These are phyloP conservation scores for Gopherus evgoodei DNA, from an alignment of 2,113 vertebrate genomes.

Conservation along the genomic window DNA sequence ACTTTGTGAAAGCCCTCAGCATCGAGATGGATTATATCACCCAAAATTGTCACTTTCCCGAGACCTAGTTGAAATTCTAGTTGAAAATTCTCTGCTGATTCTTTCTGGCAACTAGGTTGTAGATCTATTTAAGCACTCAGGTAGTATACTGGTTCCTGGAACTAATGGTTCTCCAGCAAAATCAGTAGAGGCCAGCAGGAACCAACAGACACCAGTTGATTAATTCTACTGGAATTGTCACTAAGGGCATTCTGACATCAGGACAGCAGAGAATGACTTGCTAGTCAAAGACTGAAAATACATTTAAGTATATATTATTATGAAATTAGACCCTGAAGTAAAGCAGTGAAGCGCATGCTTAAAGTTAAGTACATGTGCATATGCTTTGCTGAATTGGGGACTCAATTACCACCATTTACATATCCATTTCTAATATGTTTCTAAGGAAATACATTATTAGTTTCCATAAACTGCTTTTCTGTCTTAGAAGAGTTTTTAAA, in stretches of 20 bases:
- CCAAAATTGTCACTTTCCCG: neutral
- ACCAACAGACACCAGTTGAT: neutral
- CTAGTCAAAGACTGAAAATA: neutral
- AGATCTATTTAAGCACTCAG: neutral
- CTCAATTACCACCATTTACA: fast-evolving
- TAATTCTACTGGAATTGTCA: neutral
- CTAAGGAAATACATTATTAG: no score
- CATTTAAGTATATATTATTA: neutral
- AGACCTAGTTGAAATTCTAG: neutral
- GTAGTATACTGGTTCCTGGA: neutral
- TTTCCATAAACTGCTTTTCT: neutral
- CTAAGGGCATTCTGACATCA: neutral
- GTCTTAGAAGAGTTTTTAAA: neutral
- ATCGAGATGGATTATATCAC: neutral
- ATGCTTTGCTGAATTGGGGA: neutral
- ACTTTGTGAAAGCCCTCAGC: neutral
- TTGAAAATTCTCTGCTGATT: neutral
- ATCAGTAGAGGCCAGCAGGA: slow-evolving; percentile 20
- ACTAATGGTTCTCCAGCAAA: neutral
- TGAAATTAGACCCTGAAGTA: neutral
- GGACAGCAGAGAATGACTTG: neutral
- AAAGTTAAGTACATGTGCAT: neutral
- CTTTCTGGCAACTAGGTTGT: neutral
- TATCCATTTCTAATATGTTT: neutral
- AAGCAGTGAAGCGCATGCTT: neutral